Evolutionary conservation across 2,113 vertebrate genomes (phyloP).

Genomic region (Bos indicus): DNA sequence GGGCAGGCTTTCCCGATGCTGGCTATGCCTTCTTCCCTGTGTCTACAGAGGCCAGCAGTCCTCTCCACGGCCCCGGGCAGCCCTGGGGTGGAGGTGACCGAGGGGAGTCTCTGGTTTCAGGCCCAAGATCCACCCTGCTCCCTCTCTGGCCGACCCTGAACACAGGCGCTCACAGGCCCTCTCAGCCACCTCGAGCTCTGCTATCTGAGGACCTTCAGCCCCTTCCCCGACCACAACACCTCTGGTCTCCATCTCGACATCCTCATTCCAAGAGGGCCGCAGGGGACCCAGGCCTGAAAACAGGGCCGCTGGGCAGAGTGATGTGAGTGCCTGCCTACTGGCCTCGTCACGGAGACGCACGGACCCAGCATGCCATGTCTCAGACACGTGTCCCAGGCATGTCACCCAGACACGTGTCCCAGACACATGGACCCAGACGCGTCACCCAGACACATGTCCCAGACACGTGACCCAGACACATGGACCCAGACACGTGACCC

Average conservation of each 20-base stretch:
- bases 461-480: too few species aligned
- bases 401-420: too few species aligned
- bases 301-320: neutral
- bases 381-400: neutral
- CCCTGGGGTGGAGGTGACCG: neutral
- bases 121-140: neutral
- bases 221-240: fast-evolving
- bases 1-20: neutral
- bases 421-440: too few species aligned
- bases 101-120: neutral
- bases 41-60: neutral
- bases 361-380: neutral
- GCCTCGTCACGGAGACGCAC: neutral
- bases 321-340: fast-evolving
- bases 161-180: neutral
- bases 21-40: neutral
- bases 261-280: neutral
- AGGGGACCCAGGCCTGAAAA: neutral
- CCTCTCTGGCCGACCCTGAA: neutral
- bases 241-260: neutral
- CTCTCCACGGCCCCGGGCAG: neutral
- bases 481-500: fast-evolving
- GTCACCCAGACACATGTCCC: too few species aligned
- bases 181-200: neutral
- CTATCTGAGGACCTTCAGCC: neutral